Percentiles rank a stretch among this genome's conserved stretches.
Evolutionary conservation across 53 echinoderm and acorn worm species (phyloP).

Genomic region (Astropecten irregularis): DNA sequence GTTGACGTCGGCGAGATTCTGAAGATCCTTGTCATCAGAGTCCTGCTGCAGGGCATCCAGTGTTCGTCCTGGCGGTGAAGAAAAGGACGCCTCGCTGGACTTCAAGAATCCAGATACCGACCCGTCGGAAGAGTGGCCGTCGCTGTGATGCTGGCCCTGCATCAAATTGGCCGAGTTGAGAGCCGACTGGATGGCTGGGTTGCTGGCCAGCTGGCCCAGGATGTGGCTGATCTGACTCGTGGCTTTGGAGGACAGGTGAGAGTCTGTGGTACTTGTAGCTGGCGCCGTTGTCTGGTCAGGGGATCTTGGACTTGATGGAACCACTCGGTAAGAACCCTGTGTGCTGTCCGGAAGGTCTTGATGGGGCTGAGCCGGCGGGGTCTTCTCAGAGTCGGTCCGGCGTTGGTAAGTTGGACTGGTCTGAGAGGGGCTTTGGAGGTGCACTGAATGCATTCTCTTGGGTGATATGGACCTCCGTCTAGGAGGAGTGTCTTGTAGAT

Average conservation of each 20-base stretch:
- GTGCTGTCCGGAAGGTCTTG: conserved; percentile 50
- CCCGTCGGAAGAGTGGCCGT: not conserved
- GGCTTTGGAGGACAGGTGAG: conserved; percentile 30
- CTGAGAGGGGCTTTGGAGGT: conserved; percentile 29
- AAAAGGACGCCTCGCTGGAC: conserved; percentile 25
- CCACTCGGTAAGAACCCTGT: conserved; percentile 41
- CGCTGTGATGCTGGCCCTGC: not conserved
- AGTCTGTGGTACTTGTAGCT: conserved; percentile 44
- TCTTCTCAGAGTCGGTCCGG: conserved; percentile 1
- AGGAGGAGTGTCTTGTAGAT: not conserved
- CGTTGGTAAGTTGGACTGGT: conserved; percentile 25
- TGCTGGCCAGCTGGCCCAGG: conserved; percentile 70
- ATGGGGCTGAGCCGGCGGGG: conserved; percentile 11
- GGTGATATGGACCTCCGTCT: conserved; percentile 12
- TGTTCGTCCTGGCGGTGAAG: not conserved
- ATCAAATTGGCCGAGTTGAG: conserved; percentile 47
- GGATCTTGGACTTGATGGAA: conserved; percentile 24
- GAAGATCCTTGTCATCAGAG: not conserved
- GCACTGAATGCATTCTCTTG: conserved; percentile 10
- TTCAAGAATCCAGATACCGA: conserved; percentile 21
- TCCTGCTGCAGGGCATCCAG: not conserved
- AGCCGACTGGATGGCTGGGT: conserved; percentile 58
- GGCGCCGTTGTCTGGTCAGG: conserved; percentile 40
- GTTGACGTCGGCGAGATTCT: conserved; percentile 32
- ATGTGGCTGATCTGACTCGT: conserved; percentile 78